A percentile compares a stretch with the other conserved stretches of the same genome.
phyloP scores from a whole-genome alignment of 2,113 vertebrate species.

The Syrrhaptes paradoxus region DNA sequence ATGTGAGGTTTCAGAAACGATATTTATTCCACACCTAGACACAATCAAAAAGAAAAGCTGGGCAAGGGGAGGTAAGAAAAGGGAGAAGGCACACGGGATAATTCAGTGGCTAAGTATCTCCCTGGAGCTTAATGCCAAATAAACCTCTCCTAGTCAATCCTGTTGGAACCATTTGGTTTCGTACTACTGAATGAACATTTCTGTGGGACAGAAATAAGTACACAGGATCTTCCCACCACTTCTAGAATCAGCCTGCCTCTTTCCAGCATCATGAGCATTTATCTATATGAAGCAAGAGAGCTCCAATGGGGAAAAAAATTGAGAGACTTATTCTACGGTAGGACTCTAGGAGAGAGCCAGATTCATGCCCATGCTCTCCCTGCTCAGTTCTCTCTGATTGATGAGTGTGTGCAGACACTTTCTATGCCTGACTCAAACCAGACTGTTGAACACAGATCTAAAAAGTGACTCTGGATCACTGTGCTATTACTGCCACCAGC shows the following conservation, averaged over 20 bases:
- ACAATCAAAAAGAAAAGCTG: not conserved
- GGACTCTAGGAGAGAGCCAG: not conserved
- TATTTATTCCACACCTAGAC: not conserved
- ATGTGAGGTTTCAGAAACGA: not conserved
- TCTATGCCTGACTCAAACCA: not conserved
- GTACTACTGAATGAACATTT: not conserved
- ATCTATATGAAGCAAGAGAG: not conserved
- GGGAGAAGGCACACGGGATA: not conserved
- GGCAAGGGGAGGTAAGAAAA: not conserved
- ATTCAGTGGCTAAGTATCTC: not conserved
- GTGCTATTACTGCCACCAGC: not conserved
- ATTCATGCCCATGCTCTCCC: not conserved
- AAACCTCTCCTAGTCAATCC: not conserved
- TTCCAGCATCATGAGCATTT: not conserved
- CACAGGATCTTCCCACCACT: rapidly evolving
- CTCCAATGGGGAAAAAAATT: not conserved
- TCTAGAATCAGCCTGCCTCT: not conserved
- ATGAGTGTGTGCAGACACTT: not conserved
- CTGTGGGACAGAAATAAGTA: not conserved
- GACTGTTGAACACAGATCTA: not conserved
- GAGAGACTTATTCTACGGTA: not conserved
- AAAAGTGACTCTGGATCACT: not conserved
- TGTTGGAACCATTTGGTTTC: not conserved
- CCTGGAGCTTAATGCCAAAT: not conserved
- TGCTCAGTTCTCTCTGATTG: not conserved